Base-by-base conservation (phyloP, 2,888 invertebrate genomes). In the Acleris sparsana region DNA sequence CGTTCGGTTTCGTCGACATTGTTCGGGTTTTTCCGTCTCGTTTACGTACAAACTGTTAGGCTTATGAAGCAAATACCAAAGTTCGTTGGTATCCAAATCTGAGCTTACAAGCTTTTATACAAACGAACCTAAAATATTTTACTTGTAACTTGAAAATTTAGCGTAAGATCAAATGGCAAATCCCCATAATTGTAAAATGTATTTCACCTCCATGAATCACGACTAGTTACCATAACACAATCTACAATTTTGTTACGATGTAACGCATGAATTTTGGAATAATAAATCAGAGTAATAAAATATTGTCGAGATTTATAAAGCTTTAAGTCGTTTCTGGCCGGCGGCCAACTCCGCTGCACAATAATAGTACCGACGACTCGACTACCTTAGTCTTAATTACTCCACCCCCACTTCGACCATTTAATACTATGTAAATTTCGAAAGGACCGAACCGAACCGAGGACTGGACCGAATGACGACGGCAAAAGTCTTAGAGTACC, bases 361-460 rank as follows among this genome's bases (percentile, higher is more conserved):
- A 87, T 86, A 87, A 88, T 88, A 90, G 89, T 89, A 88, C 86
- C 81, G 86, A 87, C 80, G 80, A 81, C 80, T 76, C 52, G 46
- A 80, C 80, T 80, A 84, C 80, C 65, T 65, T 82, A 84, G 83
- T 84, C 87, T 88, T 89, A 89, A 89, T 89, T 89, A 89, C 87
- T 87, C 83, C 82, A 84, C 82, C 84, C 77, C 80, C 78, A 83
- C 86, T 87, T 86, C 83, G 78, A 65, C 65, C 25, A 61, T 66
- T 61, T 66, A 66, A 66, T 66, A 66, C 65, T 52, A 66, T 66
- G 65, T 61, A 66, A 66, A 66, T 66, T 66, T 52, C 52, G 22
- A 33, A 61, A 61, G 60, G n/a, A n/a, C n/a, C n/a, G n/a, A n/a
- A n/a, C n/a, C n/a, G n/a, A n/a, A n/a, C n/a, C n/a, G n/a, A n/a